Conservation (phyloP, 2,113 vertebrate species). For the Ciconia boyciana region DNA sequence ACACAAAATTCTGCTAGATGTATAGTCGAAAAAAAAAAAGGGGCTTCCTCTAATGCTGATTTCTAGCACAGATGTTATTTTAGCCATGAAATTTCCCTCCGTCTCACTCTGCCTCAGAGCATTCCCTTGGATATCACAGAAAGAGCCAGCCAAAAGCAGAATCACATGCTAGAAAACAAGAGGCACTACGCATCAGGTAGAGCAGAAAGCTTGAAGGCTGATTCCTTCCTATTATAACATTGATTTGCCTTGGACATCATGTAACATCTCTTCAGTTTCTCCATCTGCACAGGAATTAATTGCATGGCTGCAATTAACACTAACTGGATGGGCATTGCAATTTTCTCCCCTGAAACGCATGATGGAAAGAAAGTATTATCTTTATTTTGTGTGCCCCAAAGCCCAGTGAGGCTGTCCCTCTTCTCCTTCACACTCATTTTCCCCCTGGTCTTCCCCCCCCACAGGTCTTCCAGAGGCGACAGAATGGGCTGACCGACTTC, state of each 20-base stretch:
- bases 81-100: neutral
- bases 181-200: neutral
- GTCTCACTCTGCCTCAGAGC: neutral
- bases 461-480: constrained; percentile 94
- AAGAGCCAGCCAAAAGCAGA: neutral
- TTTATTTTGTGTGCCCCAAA: neutral
- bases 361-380: neutral
- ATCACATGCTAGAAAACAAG: neutral
- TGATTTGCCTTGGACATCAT: neutral
- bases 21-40: neutral
- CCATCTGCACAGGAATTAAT: neutral
- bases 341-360: neutral
- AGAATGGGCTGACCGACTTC: constrained; percentile 95
- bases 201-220: neutral
- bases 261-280: neutral
- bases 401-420: fast-evolving
- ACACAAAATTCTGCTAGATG: neutral
- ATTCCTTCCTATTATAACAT: neutral
- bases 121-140: neutral
- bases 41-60: neutral
- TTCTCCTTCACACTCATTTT: neutral
- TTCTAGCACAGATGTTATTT: neutral
- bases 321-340: neutral
- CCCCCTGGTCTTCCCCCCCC: neutral
- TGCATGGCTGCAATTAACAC: neutral